Conservation (phyloP, 2,888 invertebrate genomes). For the Antheraea yamamai region DNA sequence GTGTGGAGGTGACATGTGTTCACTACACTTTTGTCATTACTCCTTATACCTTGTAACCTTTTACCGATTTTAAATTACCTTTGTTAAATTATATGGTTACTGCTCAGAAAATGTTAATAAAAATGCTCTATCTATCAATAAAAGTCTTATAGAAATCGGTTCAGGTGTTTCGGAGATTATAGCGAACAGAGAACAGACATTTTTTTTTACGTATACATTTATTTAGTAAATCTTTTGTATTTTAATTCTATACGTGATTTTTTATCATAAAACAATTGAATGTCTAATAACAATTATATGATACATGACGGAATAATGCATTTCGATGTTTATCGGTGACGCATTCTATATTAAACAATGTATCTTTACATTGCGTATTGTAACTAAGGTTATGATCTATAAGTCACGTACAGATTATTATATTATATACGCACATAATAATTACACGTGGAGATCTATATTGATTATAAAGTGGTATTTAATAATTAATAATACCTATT, state of each 20-base stretch:
- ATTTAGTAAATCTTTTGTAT: neutral
- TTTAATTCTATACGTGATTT: neutral
- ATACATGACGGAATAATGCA: neutral
- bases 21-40: too few relatives aligned
- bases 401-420: conserved; percentile 3
- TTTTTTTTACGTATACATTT: neutral
- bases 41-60: too few relatives aligned
- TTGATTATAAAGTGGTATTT: neutral
- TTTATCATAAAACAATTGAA: neutral
- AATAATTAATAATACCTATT: neutral
- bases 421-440: neutral
- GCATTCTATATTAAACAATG: conserved; percentile 1
- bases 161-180: too few relatives aligned
- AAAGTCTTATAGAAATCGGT: too few relatives aligned
- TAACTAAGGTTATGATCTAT: neutral
- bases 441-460: neutral
- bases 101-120: too few relatives aligned
- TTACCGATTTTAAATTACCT: too few relatives aligned
- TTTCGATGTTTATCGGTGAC: neutral
- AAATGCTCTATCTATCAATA: too few relatives aligned
- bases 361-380: neutral
- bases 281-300: neutral
- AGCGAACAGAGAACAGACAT: too few relatives aligned
- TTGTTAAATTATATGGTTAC: neutral
- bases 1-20: too few relatives aligned